Percentiles rank a stretch among this genome's conserved stretches.
Conservation (phyloP, 2,113 vertebrate genomes). For the Hippocampus mohnikei region DNA sequence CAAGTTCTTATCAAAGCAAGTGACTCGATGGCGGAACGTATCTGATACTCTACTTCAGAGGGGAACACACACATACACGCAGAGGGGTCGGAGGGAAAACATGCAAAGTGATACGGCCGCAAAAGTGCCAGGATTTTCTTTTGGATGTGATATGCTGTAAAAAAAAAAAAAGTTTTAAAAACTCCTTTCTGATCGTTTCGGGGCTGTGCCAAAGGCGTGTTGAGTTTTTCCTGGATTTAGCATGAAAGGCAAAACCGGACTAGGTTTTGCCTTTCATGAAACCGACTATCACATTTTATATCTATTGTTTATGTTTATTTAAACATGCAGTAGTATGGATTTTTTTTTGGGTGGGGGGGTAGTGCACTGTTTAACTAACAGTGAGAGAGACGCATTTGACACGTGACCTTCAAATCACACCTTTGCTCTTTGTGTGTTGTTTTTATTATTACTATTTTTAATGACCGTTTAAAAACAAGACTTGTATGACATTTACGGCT, state of each 20-base stretch:
- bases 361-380: too few relatives aligned
- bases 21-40: slow-evolving; percentile 50
- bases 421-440: too few relatives aligned
- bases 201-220: slow-evolving; percentile 51
- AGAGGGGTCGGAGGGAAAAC: slow-evolving; percentile 66
- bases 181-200: slow-evolving; percentile 32
- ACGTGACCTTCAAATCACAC: too few relatives aligned
- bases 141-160: slow-evolving; percentile 44
- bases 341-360: background rate
- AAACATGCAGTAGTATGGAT: background rate
- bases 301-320: slow-evolving; percentile 14
- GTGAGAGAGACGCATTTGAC: too few relatives aligned
- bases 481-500: too few relatives aligned
- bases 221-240: slow-evolving; percentile 46
- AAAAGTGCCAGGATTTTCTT: slow-evolving; percentile 52
- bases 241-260: slow-evolving; percentile 3
- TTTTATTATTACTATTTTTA: too few relatives aligned
- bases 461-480: too few relatives aligned
- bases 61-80: slow-evolving; percentile 39
- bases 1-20: slow-evolving; percentile 59
- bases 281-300: slow-evolving; percentile 30
- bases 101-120: slow-evolving; percentile 61
- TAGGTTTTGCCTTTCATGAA: too few relatives aligned
- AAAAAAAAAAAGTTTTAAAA: background rate
- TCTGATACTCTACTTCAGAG: slow-evolving; percentile 63